Base-by-base conservation (phyloP, 2,888 invertebrate genomes). In the Oscheius onirici region DNA sequence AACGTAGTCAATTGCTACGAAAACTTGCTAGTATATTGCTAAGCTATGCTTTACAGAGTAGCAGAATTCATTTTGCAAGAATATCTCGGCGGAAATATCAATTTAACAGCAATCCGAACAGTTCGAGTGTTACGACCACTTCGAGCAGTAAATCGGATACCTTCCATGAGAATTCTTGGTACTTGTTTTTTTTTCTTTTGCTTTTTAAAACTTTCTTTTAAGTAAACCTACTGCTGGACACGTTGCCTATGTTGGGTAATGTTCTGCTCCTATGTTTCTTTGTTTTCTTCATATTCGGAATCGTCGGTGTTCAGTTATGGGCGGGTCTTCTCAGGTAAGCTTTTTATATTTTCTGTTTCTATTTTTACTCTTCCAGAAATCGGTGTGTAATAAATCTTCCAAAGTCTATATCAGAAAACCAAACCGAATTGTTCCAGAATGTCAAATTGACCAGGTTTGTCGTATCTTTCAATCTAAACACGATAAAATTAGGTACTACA, bases 221-320 rank as follows among this genome's bases (percentile, higher is more conserved):
- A 88, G 99, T 99, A 84, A 99, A 97, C 95, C 91, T 99, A 73
- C 91, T 99, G 63, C 91, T 99, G 88, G 99, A 99, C 90, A 99
- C 99, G 6, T 91, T 99, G 81, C 99, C 99, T 15, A 99, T 99
- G 99, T 90, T 99, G 87, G 97, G 99, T 80, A 99, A 99, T 90
- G 99, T 99, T 65, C 88, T 91, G 69, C 91, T 99, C 81, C 91
- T 99, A 78, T 99, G 99, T 90, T 99, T 99, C 91, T 99, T 99
- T 91, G 99, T 99, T 74, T 99, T 99, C 92, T 99, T 99, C 91
- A 99, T 99, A 89, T 99, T 99, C 88, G 99, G 99, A 81, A 99
- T 99, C 88, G 94, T 99, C 84, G 99, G 99, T 22, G 99, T 99
- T 49, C 99, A 99, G 89, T 91, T 99, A 65, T 99, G 99, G 99